Evolutionary conservation across 2,888 invertebrate genomes (phyloP).

Genomic region (Lacanobia oleracea): DNA sequence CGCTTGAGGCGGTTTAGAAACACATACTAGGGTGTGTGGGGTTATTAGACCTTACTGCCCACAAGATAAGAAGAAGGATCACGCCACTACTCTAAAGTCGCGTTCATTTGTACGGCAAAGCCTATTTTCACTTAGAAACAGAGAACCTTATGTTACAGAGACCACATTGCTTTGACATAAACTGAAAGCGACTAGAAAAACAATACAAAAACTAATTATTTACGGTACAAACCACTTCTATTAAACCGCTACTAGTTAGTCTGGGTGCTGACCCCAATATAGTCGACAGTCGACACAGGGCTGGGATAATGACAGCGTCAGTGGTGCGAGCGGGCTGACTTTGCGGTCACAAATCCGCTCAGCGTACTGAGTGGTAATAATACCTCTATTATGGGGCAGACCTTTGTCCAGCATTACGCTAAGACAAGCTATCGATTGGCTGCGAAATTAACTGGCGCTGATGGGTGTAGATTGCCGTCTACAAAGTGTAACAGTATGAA

Average conservation of each 20-base stretch:
- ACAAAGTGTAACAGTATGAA: too few relatives aligned
- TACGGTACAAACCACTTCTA: slow-evolving; percentile 19
- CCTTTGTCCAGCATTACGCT: slow-evolving; percentile 15
- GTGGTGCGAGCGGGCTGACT: slow-evolving; percentile 41
- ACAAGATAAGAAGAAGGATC: too few relatives aligned
- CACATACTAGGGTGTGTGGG: too few relatives aligned
- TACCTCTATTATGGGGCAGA: slow-evolving; percentile 12
- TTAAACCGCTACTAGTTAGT: slow-evolving; percentile 28
- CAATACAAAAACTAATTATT: slow-evolving; percentile 22
- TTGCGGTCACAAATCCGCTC: slow-evolving; percentile 45
- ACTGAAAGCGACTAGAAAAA: not conserved
- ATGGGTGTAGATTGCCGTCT: not conserved
- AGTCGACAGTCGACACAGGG: slow-evolving; percentile 10
- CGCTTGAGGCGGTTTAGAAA: too few relatives aligned
- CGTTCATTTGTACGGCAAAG: too few relatives aligned
- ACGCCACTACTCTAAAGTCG: too few relatives aligned
- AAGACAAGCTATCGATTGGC: not conserved
- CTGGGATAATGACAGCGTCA: slow-evolving; percentile 39
- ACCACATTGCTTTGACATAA: not conserved
- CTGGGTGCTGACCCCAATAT: slow-evolving; percentile 41
- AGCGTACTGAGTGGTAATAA: slow-evolving; percentile 33
- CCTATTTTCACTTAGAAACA: too few relatives aligned
- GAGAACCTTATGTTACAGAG: not conserved
- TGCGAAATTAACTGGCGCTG: not conserved
- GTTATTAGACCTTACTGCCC: too few relatives aligned